Base-by-base conservation (phyloP, 1,140 invertebrate species). In the Neodiprion virginianus region DNA sequence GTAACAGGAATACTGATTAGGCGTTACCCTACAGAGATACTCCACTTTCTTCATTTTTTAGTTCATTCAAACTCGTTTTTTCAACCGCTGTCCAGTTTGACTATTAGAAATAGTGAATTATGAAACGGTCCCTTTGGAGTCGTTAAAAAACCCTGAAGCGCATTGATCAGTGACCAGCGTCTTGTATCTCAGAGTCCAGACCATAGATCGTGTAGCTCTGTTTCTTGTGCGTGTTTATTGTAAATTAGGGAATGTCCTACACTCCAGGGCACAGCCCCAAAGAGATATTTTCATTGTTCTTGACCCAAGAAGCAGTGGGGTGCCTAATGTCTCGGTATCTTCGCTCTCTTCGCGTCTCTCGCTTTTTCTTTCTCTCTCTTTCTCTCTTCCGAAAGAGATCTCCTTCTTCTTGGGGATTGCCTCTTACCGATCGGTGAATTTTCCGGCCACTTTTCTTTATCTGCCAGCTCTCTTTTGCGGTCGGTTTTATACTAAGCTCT, bases 281-380 rank as follows among this genome's bases (percentile, higher is more conserved):
- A 61, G 53, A 17, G 75, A 76, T 76, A 70, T 79, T 74, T 77
- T 79, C 76, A 80, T 80, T 79, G 76, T 77, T 78, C 76, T 76
- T 77, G 72, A 70, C 68, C 69, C 72, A 76, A 61, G 74, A 48
- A 67, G 28, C 53, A 5, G 53, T 61, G 53, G 53, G n/a, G 53
- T 17, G 53, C 53, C n/a, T 61, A 61, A 61, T 61, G 53, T 5
- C 53, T 61, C 53, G 11, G 53, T 61, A 71, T 71, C 17, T 71
- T 9, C 48, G 48, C 23, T 69, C 68, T 74, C 48, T 8, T 28
- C 23, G 49, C 72, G 61, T 67, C 49, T 73, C 48, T 50, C 40
- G 17, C 65, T 47, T 17, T 53, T 74, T 50, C 53, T 53, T 14
- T 21, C 11, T 49, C 11, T 49, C 53, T 73, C 67, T 77, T 23